Conservation (phyloP, 2,888 invertebrate genomes). For the Dicranocentrus wangi region DNA sequence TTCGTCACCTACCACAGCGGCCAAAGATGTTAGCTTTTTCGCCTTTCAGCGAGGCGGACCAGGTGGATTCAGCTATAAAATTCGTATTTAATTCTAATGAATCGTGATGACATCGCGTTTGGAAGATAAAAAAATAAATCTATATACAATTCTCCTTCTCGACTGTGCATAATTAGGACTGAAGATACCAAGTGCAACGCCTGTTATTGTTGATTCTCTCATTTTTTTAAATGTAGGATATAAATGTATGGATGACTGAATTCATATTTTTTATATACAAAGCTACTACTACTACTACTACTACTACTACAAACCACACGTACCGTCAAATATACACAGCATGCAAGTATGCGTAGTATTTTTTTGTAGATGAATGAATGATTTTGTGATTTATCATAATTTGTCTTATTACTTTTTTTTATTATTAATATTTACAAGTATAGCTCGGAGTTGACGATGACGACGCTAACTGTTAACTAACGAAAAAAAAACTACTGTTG, state of each 20-base stretch:
- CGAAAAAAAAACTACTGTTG: too few relatives aligned
- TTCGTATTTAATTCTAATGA: constrained; percentile 60
- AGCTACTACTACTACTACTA: too few relatives aligned
- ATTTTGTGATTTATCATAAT: background rate
- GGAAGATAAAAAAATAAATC: background rate
- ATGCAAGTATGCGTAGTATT: too few relatives aligned
- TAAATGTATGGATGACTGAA: constrained; percentile 61
- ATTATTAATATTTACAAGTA: too few relatives aligned
- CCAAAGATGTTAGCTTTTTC: constrained; percentile 78
- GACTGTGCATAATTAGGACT: constrained; percentile 63
- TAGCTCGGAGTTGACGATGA: too few relatives aligned
- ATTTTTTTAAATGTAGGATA: constrained; percentile 63
- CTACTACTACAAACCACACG: constrained; percentile 20
- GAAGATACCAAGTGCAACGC: constrained; percentile 65
- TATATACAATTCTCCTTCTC: constrained; percentile 19
- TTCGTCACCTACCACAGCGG: constrained; percentile 73
- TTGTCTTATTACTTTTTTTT: too few relatives aligned
- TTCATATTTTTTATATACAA: constrained; percentile 45
- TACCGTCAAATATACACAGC: too few relatives aligned
- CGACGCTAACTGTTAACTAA: too few relatives aligned
- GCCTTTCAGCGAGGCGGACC: constrained; percentile 72
- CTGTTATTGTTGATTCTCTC: constrained; percentile 66
- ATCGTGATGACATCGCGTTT: background rate
- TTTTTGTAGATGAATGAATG: background rate
- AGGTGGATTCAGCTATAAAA: constrained; percentile 73